Evolutionary conservation across 2,113 vertebrate species (phyloP).

Genomic region (Podarcis muralis): DNA sequence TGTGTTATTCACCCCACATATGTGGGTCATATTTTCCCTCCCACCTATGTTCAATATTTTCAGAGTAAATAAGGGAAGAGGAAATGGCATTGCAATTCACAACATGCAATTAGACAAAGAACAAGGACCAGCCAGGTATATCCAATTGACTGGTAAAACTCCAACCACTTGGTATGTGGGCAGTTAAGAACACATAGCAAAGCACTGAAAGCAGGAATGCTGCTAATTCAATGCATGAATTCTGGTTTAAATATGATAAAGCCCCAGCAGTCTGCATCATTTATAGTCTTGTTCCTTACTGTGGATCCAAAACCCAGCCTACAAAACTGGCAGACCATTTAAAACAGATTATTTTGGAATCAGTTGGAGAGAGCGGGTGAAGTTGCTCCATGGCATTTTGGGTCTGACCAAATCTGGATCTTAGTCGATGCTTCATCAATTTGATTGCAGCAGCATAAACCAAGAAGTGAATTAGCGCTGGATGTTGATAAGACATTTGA

Average conservation of each 20-base stretch:
- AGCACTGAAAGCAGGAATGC: not conserved
- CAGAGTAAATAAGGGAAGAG: not conserved
- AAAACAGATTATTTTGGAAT: too few species aligned
- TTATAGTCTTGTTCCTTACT: not conserved
- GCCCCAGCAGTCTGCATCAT: not conserved
- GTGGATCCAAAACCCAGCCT: not conserved
- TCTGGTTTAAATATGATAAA: not conserved
- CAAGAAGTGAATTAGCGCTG: too few species aligned
- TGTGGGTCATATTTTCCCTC: too few species aligned
- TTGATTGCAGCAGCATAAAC: not conserved
- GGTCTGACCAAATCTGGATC: too few species aligned
- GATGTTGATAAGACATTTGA: too few species aligned
- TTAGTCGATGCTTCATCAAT: not conserved
- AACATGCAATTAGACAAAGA: not conserved
- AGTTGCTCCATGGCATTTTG: too few species aligned
- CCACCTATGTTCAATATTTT: not conserved
- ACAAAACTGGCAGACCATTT: not conserved
- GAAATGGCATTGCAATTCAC: not conserved
- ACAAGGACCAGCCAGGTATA: not conserved
- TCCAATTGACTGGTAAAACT: not conserved
- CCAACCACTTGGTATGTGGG: not conserved
- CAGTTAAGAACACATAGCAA: not conserved
- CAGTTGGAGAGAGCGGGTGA: too few species aligned
- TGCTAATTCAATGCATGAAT: not conserved
- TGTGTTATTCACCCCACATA: too few species aligned